Evolutionary conservation across 2,888 invertebrate genomes (phyloP), one percentile per base, ranked within the genome.

Genomic region (Andrena hattorfiana): DNA sequence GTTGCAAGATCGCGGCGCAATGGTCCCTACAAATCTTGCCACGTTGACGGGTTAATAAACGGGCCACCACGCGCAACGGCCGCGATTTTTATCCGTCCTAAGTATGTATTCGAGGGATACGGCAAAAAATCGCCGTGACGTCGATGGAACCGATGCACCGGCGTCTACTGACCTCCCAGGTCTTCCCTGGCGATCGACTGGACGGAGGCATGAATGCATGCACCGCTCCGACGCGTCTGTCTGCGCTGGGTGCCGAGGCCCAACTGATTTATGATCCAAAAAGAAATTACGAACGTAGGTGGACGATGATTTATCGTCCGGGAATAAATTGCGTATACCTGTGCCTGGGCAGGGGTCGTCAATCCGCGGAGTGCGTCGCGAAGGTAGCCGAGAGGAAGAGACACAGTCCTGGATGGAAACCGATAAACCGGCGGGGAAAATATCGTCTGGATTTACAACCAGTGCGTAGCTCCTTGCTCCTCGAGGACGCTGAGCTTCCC

Each of bases 211-310:
- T 10, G 49, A 16, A 4, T 42, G 28, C 70, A 62, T 67, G 64
- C 64, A 68, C 63, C 56, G 74, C 26, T 74, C 20, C 67, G 63
- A 74, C 68, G 88, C 76, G 79, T 69, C 74, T 82, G 84, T 71
- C 76, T 64, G 49, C 68, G 81, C 71, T 70, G 82, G 77, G 68
- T 84, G 76, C 68, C 78, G 73, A 59, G 73, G 85, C 82, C 76
- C 84, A 83, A 78, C 81, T 91, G 91, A 91, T 91, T 91, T 91
- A 91, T 88, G 90, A 87, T 83, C 85, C 84, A 88, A 89, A 91
- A 91, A 90, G 90, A 90, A 91, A 90, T 91, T 90, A 89, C 90
- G 77, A 82, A 87, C 85, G 90, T 91, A 87, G 91, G 91, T 90
- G 91, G 90, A 90, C 90, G 89, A 91, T 91, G 91, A 91, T 91